A percentile compares a stretch with the other conserved stretches of the same genome.
Conservation (phyloP, 2,888 invertebrate species). For the Trissolcus brochymenae region DNA sequence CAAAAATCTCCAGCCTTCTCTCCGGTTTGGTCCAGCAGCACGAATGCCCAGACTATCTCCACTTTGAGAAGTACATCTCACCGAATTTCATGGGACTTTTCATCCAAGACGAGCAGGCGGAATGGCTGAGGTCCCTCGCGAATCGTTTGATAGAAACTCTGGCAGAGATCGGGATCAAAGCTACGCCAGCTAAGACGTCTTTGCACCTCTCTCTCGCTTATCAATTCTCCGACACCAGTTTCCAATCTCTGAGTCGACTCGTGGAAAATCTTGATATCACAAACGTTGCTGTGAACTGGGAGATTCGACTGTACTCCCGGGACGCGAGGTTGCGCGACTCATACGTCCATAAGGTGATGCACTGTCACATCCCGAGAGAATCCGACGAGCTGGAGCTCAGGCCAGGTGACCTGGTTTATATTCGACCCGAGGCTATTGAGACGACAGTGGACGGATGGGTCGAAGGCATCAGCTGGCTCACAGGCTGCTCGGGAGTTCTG, state of each 20-base stretch:
- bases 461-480: slow-evolving; percentile 89
- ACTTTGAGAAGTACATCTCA: slow-evolving; percentile 89
- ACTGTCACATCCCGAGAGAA: slow-evolving; percentile 85
- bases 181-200: slow-evolving; percentile 90
- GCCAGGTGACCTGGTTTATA: slow-evolving; percentile 90
- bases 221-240: slow-evolving; percentile 87
- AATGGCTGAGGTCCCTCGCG: slow-evolving; percentile 87
- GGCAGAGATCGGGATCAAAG: slow-evolving; percentile 83
- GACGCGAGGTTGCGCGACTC: slow-evolving; percentile 83
- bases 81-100: slow-evolving; percentile 95
- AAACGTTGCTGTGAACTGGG: slow-evolving; percentile 83
- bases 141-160: slow-evolving; percentile 89
- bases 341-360: slow-evolving; percentile 87
- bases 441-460: slow-evolving; percentile 91
- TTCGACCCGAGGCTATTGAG: slow-evolving; percentile 85
- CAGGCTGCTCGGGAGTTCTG: slow-evolving; percentile 86
- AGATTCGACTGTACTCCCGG: slow-evolving; percentile 90
- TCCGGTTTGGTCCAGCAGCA: slow-evolving; percentile 85
- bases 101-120: slow-evolving; percentile 88
- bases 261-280: slow-evolving; percentile 82
- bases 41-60: slow-evolving; percentile 80
- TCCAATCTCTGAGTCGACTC: slow-evolving; percentile 83
- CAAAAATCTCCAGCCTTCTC: slow-evolving; percentile 83
- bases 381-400: slow-evolving; percentile 90
- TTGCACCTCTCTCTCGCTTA: slow-evolving; percentile 93